Conservation (phyloP, 2,888 invertebrate genomes). For the Amiota communis region DNA sequence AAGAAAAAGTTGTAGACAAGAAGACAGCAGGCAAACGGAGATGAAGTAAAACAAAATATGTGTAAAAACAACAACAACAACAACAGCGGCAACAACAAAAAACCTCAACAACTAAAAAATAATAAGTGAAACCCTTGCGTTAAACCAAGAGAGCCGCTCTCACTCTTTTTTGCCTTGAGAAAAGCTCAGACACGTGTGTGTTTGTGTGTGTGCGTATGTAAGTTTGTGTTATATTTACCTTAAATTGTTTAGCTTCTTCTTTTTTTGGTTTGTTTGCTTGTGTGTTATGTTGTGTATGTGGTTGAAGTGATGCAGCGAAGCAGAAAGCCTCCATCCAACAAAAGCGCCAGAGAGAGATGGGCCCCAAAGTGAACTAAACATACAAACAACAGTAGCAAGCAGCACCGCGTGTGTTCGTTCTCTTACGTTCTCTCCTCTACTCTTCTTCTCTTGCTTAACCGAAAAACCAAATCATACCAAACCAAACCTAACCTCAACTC, state of each 20-base stretch:
- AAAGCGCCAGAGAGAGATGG: neutral
- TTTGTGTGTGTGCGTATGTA: no score
- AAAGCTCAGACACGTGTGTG: neutral
- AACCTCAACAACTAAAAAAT: slow-evolving; percentile 14
- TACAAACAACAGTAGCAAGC: neutral
- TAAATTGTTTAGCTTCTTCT: slow-evolving; percentile 6
- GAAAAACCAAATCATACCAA: slow-evolving; percentile 7
- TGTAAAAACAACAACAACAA: neutral
- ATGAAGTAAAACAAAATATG: no score
- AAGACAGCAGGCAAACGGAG: no score
- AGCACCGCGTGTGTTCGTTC: no score
- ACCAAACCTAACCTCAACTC: slow-evolving; percentile 1
- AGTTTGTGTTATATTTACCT: slow-evolving; percentile 8
- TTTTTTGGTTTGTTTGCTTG: neutral
- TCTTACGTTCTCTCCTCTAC: neutral
- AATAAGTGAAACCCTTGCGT: slow-evolving; percentile 7
- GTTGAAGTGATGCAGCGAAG: slow-evolving; percentile 24
- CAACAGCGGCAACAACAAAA: slow-evolving; percentile 6
- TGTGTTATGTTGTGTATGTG: slow-evolving; percentile 2
- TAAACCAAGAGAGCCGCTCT: neutral
- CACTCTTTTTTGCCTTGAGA: slow-evolving; percentile 5
- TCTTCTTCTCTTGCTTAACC: neutral
- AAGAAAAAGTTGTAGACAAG: no score
- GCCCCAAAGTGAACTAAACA: slow-evolving; percentile 4
- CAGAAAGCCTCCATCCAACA: slow-evolving; percentile 9